Base-by-base conservation (phyloP, 2,113 vertebrate species). In the Urocitellus parryii region DNA sequence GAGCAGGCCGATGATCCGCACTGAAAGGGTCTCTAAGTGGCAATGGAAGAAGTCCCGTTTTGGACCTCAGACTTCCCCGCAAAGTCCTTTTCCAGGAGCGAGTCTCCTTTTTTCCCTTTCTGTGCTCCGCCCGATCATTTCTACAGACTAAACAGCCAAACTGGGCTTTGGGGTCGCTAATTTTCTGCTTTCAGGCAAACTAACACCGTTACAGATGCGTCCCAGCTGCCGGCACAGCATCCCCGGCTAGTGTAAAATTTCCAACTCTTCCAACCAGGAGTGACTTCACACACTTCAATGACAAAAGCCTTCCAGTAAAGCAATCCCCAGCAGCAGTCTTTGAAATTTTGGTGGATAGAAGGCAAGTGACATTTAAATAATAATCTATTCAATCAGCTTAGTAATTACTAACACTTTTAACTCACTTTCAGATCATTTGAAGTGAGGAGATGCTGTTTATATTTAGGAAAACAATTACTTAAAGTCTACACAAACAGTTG, bases 131-230 rank as follows among this genome's bases (percentile, higher is more conserved):
- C 95, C 96, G 29, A 86, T 16, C 93, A 83, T 88, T 98, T 96
- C 79, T 63, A 94, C 97, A 98, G 98, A 98, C 98, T 97, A 97
- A 98, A 98, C 97, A 98, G 97, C 84, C 96, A 95, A 87, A 95
- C 95, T 76, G 77, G 80, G 97, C 97, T 97, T 96, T 8, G 70
- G 97, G 96, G 83, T 96, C 58, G 97, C 98, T 98, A 97, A 98
- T 99, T 99, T 99, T 99, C 99, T 98, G 98, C 98, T 98, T 98
- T 98, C 98, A 99, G 98, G 98, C 98, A 96, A 98, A 97, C 96
- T 97, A 98, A 98, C 98, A 99, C 99, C 99, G 99, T 99, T 99
- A 99, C 99, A 99, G 99, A 99, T 99, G 99, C 97, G 92, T 98
- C 98, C 99, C 99, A 99, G 99, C 99, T 99, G 99, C 98, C 97